These are phyloP conservation scores for Ursus arctos DNA, from an alignment of 2,113 vertebrate species.

Conservation along the genomic window DNA sequence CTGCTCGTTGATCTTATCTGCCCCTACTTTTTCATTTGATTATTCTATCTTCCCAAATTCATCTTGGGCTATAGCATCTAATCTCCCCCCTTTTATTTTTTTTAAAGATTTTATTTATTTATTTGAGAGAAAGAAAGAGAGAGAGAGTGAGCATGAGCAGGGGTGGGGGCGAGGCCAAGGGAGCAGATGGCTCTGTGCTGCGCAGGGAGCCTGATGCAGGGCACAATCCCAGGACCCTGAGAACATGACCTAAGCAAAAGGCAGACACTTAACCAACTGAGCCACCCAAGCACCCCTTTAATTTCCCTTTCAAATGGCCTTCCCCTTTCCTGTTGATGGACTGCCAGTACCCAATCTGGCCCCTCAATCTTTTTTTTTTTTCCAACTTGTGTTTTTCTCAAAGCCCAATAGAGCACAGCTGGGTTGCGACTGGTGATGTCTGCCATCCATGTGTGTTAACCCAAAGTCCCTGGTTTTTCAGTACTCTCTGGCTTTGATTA, in stretches of 20 bases:
- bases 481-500: background rate
- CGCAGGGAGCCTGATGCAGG: background rate
- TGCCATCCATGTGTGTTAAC: background rate
- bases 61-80: background rate
- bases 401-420: background rate
- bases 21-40: background rate
- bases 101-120: background rate
- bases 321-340: background rate
- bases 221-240: background rate
- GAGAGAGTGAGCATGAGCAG: background rate
- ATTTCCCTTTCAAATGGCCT: background rate
- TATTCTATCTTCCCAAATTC: background rate
- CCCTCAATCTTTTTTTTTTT: background rate
- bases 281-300: background rate
- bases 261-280: background rate
- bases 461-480: background rate
- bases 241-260: background rate
- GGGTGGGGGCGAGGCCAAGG: background rate
- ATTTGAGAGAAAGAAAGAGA: background rate
- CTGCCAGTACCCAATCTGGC: background rate
- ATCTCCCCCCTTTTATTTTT: background rate
- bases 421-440: background rate
- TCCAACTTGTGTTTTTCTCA: background rate
- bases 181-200: background rate
- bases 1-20: background rate